phyloP scores from a whole-genome alignment of 2,113 vertebrate genomes.

The Siniperca knerii region DNA sequence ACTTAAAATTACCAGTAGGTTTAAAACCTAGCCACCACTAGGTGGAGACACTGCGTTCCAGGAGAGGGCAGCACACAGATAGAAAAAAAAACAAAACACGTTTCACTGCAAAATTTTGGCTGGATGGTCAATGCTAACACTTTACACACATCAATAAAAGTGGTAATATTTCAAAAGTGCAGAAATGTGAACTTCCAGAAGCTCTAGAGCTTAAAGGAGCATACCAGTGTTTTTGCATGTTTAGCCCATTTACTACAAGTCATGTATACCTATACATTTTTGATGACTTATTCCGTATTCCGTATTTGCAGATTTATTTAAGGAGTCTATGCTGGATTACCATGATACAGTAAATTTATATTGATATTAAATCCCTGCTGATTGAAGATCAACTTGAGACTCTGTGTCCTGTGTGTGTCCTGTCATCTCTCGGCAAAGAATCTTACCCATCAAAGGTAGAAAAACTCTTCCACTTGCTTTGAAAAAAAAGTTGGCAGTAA shows the following conservation, averaged over 20 bases:
- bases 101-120: neutral
- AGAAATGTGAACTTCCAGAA: neutral
- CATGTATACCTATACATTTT: neutral
- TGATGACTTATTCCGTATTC: too few species aligned
- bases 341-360: neutral
- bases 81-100: too few species aligned
- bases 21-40: too few species aligned
- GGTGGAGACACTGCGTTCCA: too few species aligned
- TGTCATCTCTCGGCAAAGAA: too few species aligned
- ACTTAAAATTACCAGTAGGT: too few species aligned
- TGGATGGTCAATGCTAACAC: neutral
- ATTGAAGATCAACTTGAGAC: too few species aligned
- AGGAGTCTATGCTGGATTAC: neutral
- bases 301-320: neutral
- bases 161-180: neutral
- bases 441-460: neutral
- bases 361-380: too few species aligned
- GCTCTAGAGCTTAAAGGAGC: neutral
- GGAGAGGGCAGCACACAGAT: too few species aligned
- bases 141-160: neutral
- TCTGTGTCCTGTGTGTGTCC: too few species aligned
- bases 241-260: neutral
- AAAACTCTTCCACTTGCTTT: neutral
- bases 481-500: neutral
- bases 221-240: neutral